Evolutionary conservation across 2,888 invertebrate species (phyloP).

Genomic region (Biston betularia): DNA sequence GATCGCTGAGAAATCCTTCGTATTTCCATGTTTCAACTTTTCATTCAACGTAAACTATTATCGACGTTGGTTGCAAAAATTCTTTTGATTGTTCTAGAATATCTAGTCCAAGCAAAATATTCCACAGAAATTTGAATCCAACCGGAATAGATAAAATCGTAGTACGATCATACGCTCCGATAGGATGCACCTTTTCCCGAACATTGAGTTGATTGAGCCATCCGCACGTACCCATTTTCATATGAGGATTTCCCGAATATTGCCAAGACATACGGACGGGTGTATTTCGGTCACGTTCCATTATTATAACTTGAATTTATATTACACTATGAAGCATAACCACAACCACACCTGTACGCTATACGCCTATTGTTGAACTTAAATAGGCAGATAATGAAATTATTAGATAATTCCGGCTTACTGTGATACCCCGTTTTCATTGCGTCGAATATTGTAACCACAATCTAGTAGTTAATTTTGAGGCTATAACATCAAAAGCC

Average conservation of each 20-base stretch:
- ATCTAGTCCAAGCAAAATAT: background rate
- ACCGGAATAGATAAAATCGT: slow-evolving; percentile 29
- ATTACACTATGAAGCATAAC: slow-evolving; percentile 32
- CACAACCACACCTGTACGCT: slow-evolving; percentile 19
- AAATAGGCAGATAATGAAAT: slow-evolving; percentile 28
- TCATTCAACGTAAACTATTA: background rate
- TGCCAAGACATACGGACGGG: slow-evolving; percentile 36
- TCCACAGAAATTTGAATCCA: slow-evolving; percentile 13
- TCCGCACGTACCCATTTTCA: slow-evolving; percentile 34
- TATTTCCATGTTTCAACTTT: no score
- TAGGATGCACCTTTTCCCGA: slow-evolving; percentile 35
- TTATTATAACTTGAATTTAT: slow-evolving; percentile 42
- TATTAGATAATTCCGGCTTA: slow-evolving; percentile 23
- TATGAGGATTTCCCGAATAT: slow-evolving; percentile 38
- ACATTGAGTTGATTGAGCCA: slow-evolving; percentile 38
- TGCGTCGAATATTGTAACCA: slow-evolving; percentile 23
- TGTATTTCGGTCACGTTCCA: slow-evolving; percentile 51
- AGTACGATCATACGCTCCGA: slow-evolving; percentile 28
- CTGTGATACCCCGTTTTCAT: slow-evolving; percentile 22
- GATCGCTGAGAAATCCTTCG: no score
- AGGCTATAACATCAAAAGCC: slow-evolving; percentile 11
- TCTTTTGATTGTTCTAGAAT: background rate
- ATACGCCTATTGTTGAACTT: slow-evolving; percentile 22
- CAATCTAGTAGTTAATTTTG: slow-evolving; percentile 21
- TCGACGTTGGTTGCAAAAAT: background rate